These are phyloP conservation scores for Lutraria rhynchaena DNA, from an alignment of 1,140 invertebrate species.

Conservation along the genomic window DNA sequence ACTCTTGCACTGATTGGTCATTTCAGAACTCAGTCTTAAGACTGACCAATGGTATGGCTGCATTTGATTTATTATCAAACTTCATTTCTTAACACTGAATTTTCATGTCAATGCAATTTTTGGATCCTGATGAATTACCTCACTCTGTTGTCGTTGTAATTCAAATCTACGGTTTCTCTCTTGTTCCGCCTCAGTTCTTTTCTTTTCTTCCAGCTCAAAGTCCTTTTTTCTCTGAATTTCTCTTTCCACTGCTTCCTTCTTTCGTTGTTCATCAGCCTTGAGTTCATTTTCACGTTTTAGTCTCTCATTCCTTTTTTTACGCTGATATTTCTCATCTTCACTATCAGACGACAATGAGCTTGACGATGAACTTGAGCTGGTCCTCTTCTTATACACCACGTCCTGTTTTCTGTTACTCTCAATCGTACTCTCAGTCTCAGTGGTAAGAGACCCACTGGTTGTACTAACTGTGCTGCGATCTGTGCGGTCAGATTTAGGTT, in stretches of 20 bases:
- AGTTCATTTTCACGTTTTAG: slow-evolving; percentile 21
- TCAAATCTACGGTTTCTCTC: slow-evolving; percentile 40
- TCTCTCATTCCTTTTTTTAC: slow-evolving; percentile 36
- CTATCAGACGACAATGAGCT: slow-evolving; percentile 42
- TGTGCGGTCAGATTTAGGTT: neutral
- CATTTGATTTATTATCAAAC: too few relatives aligned
- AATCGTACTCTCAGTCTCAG: slow-evolving; percentile 33
- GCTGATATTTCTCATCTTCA: slow-evolving; percentile 39
- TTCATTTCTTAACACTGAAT: too few relatives aligned
- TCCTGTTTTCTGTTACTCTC: neutral
- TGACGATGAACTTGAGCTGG: slow-evolving; percentile 7
- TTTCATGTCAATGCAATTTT: too few relatives aligned
- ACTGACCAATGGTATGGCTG: too few relatives aligned
- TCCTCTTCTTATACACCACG: neutral
- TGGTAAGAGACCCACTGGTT: slow-evolving; percentile 49
- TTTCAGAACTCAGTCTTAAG: too few relatives aligned
- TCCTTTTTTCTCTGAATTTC: slow-evolving; percentile 24
- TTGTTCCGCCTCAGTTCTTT: slow-evolving; percentile 32
- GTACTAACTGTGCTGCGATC: slow-evolving; percentile 23
- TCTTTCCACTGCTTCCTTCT: slow-evolving; percentile 34
- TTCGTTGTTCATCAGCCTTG: slow-evolving; percentile 44
- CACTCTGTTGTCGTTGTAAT: slow-evolving; percentile 14
- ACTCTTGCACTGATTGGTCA: too few relatives aligned
- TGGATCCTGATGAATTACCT: too few relatives aligned
- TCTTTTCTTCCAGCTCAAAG: slow-evolving; percentile 33